Conservation (phyloP, 2,888 invertebrate genomes). For the Choreutis nemorana region DNA sequence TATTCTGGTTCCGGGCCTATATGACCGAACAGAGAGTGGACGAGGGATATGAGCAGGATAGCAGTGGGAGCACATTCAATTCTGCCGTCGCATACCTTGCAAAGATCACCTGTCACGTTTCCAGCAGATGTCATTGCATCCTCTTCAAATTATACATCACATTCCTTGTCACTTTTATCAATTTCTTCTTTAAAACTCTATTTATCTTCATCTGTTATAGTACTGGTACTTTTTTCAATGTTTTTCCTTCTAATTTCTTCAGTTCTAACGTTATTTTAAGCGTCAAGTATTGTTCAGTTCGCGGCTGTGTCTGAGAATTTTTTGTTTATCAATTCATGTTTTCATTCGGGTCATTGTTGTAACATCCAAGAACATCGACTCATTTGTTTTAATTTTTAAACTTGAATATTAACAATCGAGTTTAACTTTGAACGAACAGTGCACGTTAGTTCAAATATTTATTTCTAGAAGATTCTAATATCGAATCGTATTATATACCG, state of each 20-base stretch:
- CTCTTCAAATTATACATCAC: constrained; percentile 17
- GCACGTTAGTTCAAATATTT: too few species aligned
- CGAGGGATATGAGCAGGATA: constrained; percentile 45
- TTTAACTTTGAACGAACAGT: too few species aligned
- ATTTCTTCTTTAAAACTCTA: constrained; percentile 4
- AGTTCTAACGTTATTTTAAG: constrained; percentile 2
- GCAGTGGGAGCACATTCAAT: constrained; percentile 57
- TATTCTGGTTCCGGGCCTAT: constrained; percentile 45
- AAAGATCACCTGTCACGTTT: constrained; percentile 47
- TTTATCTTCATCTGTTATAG: not conserved
- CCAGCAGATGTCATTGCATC: constrained; percentile 41
- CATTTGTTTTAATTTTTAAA: too few species aligned
- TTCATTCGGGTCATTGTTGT: too few species aligned
- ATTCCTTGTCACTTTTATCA: constrained; percentile 3
- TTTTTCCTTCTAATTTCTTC: too few species aligned
- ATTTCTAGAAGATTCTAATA: too few species aligned
- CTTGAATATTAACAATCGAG: too few species aligned
- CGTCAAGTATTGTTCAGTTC: too few species aligned
- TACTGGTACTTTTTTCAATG: constrained; percentile 1
- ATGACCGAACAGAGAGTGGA: constrained; percentile 49
- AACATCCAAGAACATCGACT: too few species aligned
- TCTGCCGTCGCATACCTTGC: constrained; percentile 51
- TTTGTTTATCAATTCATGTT: too few species aligned
- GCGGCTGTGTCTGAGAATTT: too few species aligned
- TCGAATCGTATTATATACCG: too few species aligned